phyloP scores from a whole-genome alignment of 2,113 vertebrate species.

The Spilogale gracilis region DNA sequence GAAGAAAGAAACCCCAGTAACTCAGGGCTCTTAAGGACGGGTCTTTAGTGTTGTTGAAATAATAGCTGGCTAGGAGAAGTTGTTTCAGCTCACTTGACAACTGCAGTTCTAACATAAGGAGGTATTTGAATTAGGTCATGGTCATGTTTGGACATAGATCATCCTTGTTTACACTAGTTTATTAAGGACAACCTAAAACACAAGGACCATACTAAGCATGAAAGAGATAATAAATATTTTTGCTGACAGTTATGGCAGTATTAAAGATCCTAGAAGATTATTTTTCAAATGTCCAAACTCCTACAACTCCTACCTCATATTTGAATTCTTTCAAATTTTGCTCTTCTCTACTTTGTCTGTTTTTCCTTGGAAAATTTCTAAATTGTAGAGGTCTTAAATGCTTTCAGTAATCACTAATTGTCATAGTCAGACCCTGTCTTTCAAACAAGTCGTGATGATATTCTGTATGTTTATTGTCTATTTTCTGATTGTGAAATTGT shows the following conservation, averaged over 20 bases:
- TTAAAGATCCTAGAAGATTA: neutral
- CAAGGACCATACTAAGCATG: neutral
- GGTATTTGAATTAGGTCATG: constrained; percentile 59
- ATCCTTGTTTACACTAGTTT: constrained; percentile 9
- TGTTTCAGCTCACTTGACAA: neutral
- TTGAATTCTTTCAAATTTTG: neutral
- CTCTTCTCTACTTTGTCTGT: neutral
- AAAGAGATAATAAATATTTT: constrained; percentile 31
- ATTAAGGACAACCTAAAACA: constrained; percentile 49
- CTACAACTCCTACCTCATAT: neutral
- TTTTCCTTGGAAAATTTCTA: neutral
- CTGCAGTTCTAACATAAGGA: neutral
- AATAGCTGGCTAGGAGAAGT: neutral
- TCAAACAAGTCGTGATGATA: neutral
- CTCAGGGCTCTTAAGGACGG: neutral
- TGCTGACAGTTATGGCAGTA: neutral
- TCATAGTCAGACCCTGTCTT: neutral
- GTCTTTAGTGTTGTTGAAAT: neutral
- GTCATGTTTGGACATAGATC: constrained; percentile 1
- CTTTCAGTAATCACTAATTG: neutral
- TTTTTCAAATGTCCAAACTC: neutral
- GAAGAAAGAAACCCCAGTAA: neutral
- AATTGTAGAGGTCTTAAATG: neutral
- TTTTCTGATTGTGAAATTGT: neutral
- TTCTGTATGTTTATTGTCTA: neutral